These are phyloP conservation scores for Drosophila eohydei DNA, from an alignment of 2,888 invertebrate species.

Conservation along the genomic window DNA sequence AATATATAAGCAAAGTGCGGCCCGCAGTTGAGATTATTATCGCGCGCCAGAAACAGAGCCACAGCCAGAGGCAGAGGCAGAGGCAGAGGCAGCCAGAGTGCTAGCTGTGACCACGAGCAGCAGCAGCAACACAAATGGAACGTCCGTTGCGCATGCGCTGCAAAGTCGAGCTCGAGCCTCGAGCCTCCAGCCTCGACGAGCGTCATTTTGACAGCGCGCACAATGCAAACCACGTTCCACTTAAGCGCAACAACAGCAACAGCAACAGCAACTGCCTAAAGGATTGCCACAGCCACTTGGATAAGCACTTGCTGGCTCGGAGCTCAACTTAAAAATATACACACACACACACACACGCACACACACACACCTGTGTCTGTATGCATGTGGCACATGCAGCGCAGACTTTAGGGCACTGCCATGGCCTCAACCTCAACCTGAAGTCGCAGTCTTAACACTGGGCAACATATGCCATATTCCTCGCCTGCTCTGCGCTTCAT, in stretches of 20 bases:
- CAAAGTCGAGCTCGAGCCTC: constrained; percentile 45
- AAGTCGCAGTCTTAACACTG: constrained; percentile 17
- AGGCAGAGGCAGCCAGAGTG: constrained; percentile 9
- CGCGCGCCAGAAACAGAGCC: constrained; percentile 79
- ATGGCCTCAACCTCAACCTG: constrained; percentile 56
- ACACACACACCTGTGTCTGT: constrained; percentile 7
- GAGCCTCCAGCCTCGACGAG: constrained; percentile 64
- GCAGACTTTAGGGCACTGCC: constrained; percentile 79
- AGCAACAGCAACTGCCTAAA: constrained; percentile 57
- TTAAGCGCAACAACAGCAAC: constrained; percentile 67
- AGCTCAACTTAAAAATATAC: constrained; percentile 32
- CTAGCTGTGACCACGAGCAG: constrained; percentile 25
- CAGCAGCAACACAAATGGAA: constrained; percentile 34
- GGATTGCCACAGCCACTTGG: constrained; percentile 78
- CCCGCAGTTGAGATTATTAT: constrained; percentile 81
- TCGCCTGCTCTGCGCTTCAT: constrained; percentile 22
- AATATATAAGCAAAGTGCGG: constrained; percentile 33
- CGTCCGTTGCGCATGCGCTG: constrained; percentile 66
- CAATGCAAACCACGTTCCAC: constrained; percentile 81
- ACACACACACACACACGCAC: constrained; percentile 6
- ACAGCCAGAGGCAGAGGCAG: constrained; percentile 23
- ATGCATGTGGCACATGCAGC: constrained; percentile 48
- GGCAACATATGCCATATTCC: constrained; percentile 18
- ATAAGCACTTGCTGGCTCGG: constrained; percentile 71
- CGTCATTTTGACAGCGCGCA: constrained; percentile 83